Percentiles rank a stretch among this genome's conserved stretches.
These are phyloP conservation scores for Apodemia duryi DNA, from an alignment of 2,888 invertebrate genomes.

Conservation along the genomic window DNA sequence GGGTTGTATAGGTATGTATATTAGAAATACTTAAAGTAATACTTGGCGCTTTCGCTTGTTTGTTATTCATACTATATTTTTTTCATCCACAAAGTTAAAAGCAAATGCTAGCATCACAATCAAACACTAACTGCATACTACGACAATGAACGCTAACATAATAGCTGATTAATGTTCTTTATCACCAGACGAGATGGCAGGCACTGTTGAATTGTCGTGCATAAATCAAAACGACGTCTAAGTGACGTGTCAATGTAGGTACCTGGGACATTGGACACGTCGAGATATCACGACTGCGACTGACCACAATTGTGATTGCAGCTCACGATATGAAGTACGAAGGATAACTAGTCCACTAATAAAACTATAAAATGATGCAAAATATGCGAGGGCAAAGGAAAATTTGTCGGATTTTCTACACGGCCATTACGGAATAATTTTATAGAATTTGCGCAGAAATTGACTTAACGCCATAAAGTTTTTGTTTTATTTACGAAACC, in stretches of 20 bases:
- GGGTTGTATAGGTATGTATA: too few relatives aligned
- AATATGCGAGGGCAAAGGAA: background rate
- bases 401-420: background rate
- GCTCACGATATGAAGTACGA: conserved; percentile 17
- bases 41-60: too few relatives aligned
- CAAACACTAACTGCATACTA: background rate
- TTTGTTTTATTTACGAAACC: too few relatives aligned
- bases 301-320: conserved; percentile 20
- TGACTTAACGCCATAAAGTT: too few relatives aligned
- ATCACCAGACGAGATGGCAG: conserved; percentile 14
- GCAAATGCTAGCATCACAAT: background rate
- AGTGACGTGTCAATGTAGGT: conserved; percentile 27
- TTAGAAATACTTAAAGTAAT: too few relatives aligned
- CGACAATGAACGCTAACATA: conserved; percentile 10
- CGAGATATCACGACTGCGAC: conserved; percentile 15
- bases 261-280: conserved; percentile 24
- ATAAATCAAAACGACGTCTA: conserved; percentile 29
- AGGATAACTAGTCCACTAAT: conserved; percentile 17
- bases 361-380: conserved; percentile 4
- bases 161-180: conserved; percentile 9
- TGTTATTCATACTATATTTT: background rate
- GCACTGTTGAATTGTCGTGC: conserved; percentile 19
- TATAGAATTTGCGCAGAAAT: too few relatives aligned
- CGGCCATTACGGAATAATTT: too few relatives aligned
- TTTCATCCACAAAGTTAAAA: background rate